These are phyloP conservation scores for Gymnogyps californianus DNA, from an alignment of 2,113 vertebrate species.

Conservation along the genomic window DNA sequence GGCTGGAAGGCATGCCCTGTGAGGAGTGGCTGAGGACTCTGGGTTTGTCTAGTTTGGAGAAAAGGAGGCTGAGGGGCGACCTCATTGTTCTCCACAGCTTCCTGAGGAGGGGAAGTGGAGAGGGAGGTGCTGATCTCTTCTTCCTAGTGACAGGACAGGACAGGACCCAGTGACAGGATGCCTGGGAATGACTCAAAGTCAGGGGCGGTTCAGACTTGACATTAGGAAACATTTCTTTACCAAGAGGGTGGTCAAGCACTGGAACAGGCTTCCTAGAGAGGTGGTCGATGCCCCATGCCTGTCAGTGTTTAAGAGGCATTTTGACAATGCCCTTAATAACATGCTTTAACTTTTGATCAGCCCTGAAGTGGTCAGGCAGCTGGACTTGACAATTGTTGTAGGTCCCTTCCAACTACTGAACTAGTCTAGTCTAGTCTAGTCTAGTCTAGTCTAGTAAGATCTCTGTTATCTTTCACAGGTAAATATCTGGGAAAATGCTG, in stretches of 20 bases:
- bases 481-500: background rate
- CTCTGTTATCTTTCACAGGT: background rate
- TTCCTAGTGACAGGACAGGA: too few relatives aligned
- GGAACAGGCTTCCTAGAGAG: background rate
- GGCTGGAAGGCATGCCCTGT: background rate
- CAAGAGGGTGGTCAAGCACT: fast-evolving
- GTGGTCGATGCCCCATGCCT: background rate
- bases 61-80: too few relatives aligned
- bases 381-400: too few relatives aligned
- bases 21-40: background rate
- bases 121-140: background rate
- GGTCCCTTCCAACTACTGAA: background rate
- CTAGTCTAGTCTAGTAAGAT: background rate
- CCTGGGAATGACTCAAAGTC: background rate
- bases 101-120: too few relatives aligned
- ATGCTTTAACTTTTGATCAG: background rate
- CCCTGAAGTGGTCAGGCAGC: background rate
- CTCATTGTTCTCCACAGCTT: background rate
- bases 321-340: background rate
- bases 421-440: background rate
- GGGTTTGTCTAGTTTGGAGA: background rate
- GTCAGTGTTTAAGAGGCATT: background rate
- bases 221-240: background rate
- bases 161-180: background rate
- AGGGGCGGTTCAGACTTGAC: background rate